Evolutionary conservation across 37 sponge, comb jelly and placozoan genomes (phyloP).

Genomic region (Agelas oroides): DNA sequence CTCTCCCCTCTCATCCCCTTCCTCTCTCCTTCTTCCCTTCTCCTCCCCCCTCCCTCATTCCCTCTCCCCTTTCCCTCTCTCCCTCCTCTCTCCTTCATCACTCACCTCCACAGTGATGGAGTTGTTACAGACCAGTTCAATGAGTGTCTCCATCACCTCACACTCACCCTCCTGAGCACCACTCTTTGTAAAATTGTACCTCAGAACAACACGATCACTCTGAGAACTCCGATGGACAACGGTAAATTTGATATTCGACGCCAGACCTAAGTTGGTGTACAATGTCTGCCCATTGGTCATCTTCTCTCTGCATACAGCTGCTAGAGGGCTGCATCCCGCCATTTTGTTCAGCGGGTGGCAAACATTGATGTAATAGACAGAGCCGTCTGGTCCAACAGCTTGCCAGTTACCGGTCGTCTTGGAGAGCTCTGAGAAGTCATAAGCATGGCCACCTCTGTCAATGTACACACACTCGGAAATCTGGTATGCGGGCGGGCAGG

Average conservation of each 20-base stretch:
- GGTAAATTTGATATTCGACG: conserved; percentile 21
- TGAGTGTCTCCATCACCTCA: conserved; percentile 18
- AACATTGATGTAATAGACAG: conserved; percentile 68
- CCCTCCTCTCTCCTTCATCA: too few relatives aligned
- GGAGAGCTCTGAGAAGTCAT: conserved; percentile 56
- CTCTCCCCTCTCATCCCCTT: too few relatives aligned
- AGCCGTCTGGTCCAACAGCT: conserved; percentile 22
- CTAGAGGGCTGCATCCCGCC: conserved; percentile 54
- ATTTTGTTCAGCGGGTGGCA: conserved; percentile 67
- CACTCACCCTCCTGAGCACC: background rate
- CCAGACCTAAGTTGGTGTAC: conserved; percentile 46
- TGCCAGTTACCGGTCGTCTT: conserved; percentile 54
- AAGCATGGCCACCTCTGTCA: background rate
- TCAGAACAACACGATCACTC: conserved; percentile 25
- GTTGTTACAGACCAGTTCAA: conserved; percentile 30
- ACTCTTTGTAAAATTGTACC: conserved; percentile 20
- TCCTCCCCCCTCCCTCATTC: too few relatives aligned
- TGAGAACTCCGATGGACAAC: background rate
- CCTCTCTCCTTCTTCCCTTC: too few relatives aligned
- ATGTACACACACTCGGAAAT: conserved; percentile 51
- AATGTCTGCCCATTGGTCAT: background rate
- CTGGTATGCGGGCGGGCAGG: conserved; percentile 69
- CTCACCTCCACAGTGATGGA: conserved; percentile 9
- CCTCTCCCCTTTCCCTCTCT: too few relatives aligned
- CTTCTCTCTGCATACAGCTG: conserved; percentile 40